Conservation (phyloP, 2,113 vertebrate species). For the Pleuronectes platessa region DNA sequence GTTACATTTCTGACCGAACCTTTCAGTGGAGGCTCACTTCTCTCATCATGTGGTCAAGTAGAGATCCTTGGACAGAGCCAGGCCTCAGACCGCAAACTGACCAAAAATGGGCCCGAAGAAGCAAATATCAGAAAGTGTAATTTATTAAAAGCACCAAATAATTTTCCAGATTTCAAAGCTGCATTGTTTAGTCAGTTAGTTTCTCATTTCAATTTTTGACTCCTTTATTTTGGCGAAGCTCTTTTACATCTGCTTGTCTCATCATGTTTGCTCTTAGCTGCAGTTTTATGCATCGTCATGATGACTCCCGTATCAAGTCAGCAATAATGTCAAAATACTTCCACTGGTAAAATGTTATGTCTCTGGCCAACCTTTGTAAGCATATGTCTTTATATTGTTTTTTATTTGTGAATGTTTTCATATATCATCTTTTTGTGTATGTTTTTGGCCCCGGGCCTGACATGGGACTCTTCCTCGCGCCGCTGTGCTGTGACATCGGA, state of each 20-base stretch:
- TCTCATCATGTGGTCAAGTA: background rate
- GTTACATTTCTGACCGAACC: background rate
- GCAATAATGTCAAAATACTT: no score
- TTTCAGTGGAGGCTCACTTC: background rate
- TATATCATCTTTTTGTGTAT: background rate
- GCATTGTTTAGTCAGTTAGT: no score
- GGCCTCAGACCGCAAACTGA: background rate
- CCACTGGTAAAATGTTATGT: no score
- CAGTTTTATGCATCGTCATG: background rate
- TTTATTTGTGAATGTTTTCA: background rate
- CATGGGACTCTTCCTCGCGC: slow-evolving; percentile 55
- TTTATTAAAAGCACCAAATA: background rate
- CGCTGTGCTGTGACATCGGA: slow-evolving; percentile 19
- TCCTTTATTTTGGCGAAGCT: background rate
- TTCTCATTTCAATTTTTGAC: background rate
- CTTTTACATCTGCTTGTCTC: background rate
- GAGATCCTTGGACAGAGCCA: no score
- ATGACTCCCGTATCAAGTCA: no score
- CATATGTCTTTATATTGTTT: background rate
- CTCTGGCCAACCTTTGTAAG: background rate
- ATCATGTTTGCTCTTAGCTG: background rate
- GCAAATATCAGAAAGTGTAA: background rate
- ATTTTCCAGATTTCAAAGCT: background rate
- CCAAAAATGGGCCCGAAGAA: background rate
- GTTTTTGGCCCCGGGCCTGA: slow-evolving; percentile 31